Conservation (phyloP, 2,113 vertebrate genomes). For the Anhinga rufa region DNA sequence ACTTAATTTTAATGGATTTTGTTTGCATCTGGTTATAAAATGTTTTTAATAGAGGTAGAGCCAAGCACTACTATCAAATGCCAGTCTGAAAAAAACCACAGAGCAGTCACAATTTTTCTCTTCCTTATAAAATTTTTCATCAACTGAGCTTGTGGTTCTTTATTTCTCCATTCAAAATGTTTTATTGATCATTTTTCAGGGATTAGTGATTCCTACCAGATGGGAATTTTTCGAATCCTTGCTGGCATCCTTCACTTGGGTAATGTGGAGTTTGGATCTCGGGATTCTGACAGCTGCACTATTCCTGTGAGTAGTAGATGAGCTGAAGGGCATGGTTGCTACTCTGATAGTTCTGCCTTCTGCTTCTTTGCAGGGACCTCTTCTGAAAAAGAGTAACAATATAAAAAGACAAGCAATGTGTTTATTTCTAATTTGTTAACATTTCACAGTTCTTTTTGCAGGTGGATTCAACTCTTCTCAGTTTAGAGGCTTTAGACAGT, state of each 20-base stretch:
- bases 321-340: background rate
- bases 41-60: background rate
- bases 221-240: conserved; percentile 93
- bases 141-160: background rate
- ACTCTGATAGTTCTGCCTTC: background rate
- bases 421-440: background rate
- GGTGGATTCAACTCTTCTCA: background rate
- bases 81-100: background rate
- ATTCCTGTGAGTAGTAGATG: conserved; percentile 80
- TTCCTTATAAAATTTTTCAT: background rate
- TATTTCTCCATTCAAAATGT: background rate
- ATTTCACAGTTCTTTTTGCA: background rate
- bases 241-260: conserved; percentile 95
- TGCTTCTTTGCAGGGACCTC: background rate
- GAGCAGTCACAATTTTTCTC: background rate
- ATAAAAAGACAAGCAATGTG: background rate
- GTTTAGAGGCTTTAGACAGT: background rate
- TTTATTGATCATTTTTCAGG: conserved; percentile 71
- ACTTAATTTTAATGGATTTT: background rate
- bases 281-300: conserved; percentile 92
- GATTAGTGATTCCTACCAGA: conserved; percentile 92
- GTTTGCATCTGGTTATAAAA: background rate
- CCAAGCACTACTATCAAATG: background rate
- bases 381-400: background rate
- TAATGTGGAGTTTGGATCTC: conserved; percentile 89